Evolutionary conservation across 2,113 vertebrate genomes (phyloP).

Genomic region (Ageneiosus marmoratus): DNA sequence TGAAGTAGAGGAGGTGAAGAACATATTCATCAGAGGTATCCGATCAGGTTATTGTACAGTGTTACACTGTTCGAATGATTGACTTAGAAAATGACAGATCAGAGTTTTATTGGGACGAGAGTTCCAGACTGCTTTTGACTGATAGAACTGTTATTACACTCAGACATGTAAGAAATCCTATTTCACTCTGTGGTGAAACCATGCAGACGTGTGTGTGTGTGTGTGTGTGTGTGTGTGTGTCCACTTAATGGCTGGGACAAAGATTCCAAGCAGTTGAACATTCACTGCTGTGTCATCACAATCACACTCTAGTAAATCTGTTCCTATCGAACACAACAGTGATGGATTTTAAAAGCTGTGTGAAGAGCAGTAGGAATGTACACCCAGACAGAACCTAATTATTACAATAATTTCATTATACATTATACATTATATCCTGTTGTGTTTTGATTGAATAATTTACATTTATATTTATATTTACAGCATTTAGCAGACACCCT

Average conservation of each 20-base stretch:
- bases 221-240: constrained; percentile 36
- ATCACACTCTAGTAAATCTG: background rate
- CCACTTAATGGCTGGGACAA: constrained; percentile 17
- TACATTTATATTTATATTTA: no score
- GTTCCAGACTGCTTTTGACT: constrained; percentile 24
- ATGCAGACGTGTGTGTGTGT: constrained; percentile 25
- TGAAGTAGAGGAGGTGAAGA: background rate
- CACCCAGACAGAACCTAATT: no score
- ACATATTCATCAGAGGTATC: background rate
- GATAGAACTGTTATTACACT: constrained; percentile 45
- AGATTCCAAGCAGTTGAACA: constrained; percentile 1
- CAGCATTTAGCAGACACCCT: no score
- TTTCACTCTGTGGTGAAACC: no score
- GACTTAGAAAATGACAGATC: constrained; percentile 1
- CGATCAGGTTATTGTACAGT: background rate
- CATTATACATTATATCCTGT: background rate
- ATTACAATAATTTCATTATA: background rate
- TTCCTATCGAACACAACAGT: constrained; percentile 9
- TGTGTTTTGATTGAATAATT: background rate
- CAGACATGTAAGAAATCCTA: constrained; percentile 1
- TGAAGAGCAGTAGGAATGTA: background rate
- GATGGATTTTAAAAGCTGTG: background rate
- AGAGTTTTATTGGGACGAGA: constrained; percentile 1
- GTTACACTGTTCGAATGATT: background rate
- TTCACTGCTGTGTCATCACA: constrained; percentile 25